A percentile compares a stretch with the other conserved stretches of the same genome.
phyloP scores from a whole-genome alignment of 2,113 vertebrate genomes.

The Brachyhypopomus gauderio region DNA sequence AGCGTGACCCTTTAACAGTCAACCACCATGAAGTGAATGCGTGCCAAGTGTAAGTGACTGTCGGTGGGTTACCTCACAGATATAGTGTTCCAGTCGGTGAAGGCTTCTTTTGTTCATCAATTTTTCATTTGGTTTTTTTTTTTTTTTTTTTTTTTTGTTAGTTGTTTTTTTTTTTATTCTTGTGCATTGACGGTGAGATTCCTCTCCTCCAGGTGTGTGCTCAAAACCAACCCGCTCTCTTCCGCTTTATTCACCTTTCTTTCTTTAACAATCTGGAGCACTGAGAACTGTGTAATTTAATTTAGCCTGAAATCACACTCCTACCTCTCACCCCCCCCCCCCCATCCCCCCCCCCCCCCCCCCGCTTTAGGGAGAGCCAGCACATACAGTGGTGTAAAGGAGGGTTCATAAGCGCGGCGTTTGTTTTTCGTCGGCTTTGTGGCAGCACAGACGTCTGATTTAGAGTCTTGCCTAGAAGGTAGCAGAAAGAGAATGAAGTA shows the following conservation, averaged over 20 bases:
- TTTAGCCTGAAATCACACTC: conserved; percentile 37
- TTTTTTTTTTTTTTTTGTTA: too few relatives aligned
- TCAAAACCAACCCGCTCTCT: not conserved
- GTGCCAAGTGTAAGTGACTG: not conserved
- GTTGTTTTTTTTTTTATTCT: not conserved
- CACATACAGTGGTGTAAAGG: conserved; percentile 25
- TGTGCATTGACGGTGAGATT: conserved; percentile 7
- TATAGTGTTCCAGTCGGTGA: not conserved
- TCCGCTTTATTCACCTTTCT: not conserved
- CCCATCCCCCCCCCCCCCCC: not conserved
- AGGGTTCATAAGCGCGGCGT: conserved; percentile 37
- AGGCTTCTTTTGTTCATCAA: not conserved
- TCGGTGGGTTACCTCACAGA: not conserved
- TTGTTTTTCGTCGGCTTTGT: conserved; percentile 38
- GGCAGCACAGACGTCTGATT: conserved; percentile 52
- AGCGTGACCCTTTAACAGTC: conserved; percentile 21
- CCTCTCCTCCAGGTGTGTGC: conserved; percentile 31
- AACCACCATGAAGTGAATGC: not conserved
- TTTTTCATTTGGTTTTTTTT: not conserved
- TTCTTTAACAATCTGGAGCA: conserved; percentile 28
- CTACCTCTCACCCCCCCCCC: not conserved
- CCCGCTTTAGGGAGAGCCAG: conserved; percentile 23
- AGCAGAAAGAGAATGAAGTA: conserved; percentile 42
- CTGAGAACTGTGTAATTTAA: conserved; percentile 38
- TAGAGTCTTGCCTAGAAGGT: conserved; percentile 42